These are phyloP conservation scores for Dendrophyllia cribrosa DNA, from an alignment of 64 coral and sea anemone species.

Conservation along the genomic window DNA sequence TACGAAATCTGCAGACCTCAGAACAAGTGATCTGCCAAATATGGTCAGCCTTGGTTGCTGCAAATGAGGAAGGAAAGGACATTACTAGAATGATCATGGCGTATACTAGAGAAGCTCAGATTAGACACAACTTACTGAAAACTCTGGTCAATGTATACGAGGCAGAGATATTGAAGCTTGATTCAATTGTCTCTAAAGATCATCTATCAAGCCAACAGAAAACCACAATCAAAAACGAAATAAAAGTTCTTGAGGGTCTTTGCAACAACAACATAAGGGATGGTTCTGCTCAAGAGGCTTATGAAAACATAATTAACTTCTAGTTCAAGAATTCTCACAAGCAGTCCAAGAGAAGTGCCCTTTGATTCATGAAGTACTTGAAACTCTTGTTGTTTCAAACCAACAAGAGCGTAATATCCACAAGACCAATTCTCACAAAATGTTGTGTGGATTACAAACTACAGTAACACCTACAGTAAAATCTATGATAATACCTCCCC, in stretches of 20 bases:
- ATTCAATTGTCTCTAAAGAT: background rate
- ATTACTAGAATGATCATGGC: background rate
- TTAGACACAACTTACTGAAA: background rate
- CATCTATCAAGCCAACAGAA: background rate
- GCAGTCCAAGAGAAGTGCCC: slow-evolving; percentile 52
- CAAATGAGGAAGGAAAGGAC: background rate
- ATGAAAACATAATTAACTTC: background rate
- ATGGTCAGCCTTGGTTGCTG: background rate
- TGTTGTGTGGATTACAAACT: slow-evolving; percentile 38
- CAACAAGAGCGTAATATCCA: slow-evolving; percentile 24
- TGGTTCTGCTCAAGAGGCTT: slow-evolving; percentile 26
- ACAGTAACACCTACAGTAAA: too few species aligned
- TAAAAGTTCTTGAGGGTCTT: slow-evolving; percentile 1
- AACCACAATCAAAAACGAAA: background rate
- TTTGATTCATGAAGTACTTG: slow-evolving; percentile 17
- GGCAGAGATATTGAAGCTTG: background rate
- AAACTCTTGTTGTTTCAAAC: slow-evolving; percentile 31
- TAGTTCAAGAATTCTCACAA: slow-evolving; percentile 36
- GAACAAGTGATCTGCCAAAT: slow-evolving; percentile 1
- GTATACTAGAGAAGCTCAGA: slow-evolving; percentile 15
- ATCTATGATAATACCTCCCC: too few species aligned
- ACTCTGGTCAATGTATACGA: background rate
- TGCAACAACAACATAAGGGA: slow-evolving; percentile 10
- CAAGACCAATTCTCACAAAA: slow-evolving; percentile 51
- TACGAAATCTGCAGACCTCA: slow-evolving; percentile 13